Percentiles rank a stretch among this genome's conserved stretches.
phyloP scores from a whole-genome alignment of 23 tunicate species.

The Ciona savignyi region DNA sequence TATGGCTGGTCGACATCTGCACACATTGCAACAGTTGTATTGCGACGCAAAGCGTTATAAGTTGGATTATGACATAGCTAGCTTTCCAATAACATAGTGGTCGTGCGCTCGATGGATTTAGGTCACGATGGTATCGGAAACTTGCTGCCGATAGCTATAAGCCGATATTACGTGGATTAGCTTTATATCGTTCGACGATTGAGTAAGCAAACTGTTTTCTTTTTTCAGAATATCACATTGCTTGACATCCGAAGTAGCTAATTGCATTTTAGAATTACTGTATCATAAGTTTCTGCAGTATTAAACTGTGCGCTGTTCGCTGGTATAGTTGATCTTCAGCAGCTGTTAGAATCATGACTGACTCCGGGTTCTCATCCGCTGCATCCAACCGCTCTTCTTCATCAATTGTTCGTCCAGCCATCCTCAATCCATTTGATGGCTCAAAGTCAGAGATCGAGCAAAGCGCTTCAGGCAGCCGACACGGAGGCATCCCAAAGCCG shows the following conservation, averaged over 20 bases:
- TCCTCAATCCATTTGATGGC: slow-evolving; percentile 33
- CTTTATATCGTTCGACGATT: background rate
- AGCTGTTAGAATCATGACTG: slow-evolving; percentile 40
- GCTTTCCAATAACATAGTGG: background rate
- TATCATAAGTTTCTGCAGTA: background rate
- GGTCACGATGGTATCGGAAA: background rate
- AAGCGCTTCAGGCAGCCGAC: slow-evolving; percentile 4
- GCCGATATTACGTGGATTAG: background rate
- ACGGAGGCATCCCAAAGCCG: slow-evolving; percentile 38
- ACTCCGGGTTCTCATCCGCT: slow-evolving; percentile 90
- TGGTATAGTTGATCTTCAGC: background rate
- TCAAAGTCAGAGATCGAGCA: slow-evolving; percentile 11
- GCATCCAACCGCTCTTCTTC: slow-evolving; percentile 73
- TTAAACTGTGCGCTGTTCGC: background rate
- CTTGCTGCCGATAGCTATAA: background rate
- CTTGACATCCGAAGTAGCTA: background rate
- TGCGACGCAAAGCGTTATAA: background rate
- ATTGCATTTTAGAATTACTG: background rate
- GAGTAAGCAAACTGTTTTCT: slow-evolving; percentile 1
- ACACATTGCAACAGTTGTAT: background rate
- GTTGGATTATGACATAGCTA: background rate
- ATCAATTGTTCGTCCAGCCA: slow-evolving; percentile 33
- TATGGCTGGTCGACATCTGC: background rate
- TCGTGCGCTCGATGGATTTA: background rate
- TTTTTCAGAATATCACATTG: background rate